A percentile compares a stretch with the other conserved stretches of the same genome.
These are phyloP conservation scores for Sesia bembeciformis DNA, from an alignment of 2,888 invertebrate species.

Conservation along the genomic window DNA sequence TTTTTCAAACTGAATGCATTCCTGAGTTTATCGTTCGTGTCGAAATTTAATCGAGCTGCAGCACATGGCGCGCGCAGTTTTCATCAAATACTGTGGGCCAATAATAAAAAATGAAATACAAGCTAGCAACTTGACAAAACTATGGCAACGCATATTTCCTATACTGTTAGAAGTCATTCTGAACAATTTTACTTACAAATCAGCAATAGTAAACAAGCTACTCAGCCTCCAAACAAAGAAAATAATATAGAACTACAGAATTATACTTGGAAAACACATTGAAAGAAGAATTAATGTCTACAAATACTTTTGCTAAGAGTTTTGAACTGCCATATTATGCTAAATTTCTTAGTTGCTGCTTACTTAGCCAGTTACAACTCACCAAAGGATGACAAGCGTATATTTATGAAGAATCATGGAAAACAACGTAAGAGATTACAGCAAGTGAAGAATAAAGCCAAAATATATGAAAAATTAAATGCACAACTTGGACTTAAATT, in stretches of 20 bases:
- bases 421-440: constrained; percentile 80
- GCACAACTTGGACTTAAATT: constrained; percentile 87
- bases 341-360: constrained; percentile 92
- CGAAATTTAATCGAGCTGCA: constrained; percentile 88
- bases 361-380: constrained; percentile 96
- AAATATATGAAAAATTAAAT: constrained; percentile 69
- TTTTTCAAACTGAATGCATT: constrained; percentile 86
- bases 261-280: constrained; percentile 43
- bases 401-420: constrained; percentile 87
- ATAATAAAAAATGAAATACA: constrained; percentile 78
- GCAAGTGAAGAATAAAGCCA: constrained; percentile 77
- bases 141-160: constrained; percentile 88
- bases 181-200: constrained; percentile 65
- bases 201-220: constrained; percentile 20
- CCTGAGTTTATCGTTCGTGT: constrained; percentile 88
- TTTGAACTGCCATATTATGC: constrained; percentile 90
- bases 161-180: constrained; percentile 82
- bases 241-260: constrained; percentile 22
- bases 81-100: constrained; percentile 86
- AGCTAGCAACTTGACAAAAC: constrained; percentile 76
- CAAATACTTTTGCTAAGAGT: constrained; percentile 76
- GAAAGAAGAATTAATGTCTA: constrained; percentile 59
- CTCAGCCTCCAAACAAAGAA: constrained; percentile 46
- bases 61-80: constrained; percentile 85
- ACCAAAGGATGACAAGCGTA: constrained; percentile 87